Evolutionary conservation across 2,888 invertebrate species (phyloP), one percentile per base, ranked within the genome.

Genomic region (Zygaena filipendulae): DNA sequence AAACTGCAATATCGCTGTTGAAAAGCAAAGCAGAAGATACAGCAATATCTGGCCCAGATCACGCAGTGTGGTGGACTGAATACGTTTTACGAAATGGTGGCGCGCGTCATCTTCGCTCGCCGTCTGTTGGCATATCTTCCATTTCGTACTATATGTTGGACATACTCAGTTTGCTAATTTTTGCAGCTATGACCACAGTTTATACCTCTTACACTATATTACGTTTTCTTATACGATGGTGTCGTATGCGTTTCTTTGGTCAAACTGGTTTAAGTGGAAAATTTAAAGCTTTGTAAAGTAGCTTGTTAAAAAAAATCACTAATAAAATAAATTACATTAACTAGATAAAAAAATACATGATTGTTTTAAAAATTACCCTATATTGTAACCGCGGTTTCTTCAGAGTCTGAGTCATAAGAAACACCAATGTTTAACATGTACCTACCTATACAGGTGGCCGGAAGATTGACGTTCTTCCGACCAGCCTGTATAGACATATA

Each of bases 21-120:
- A 74, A 52, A 23, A 42, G 42, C 4, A 49, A 43, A 23, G 52
- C 62, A 2, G 46, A 58, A 10, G 59, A 69, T 33, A 55, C 63
- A 2, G 29, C 60, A 2, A 45, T 71, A 40, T 72, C 77, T 11
- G 75, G 72, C 2, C 74, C 77, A 2, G 80, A 82, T 21, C 62
- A 64, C 24, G 81, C 82, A 1, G 44, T 81, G 1, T 74, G 74
- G 68, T 82, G 82, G 82, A 81, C 81, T 2, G 82, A 83, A 33
- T 82, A 82, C 39, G 67, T 82, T 4, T 38, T 83, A 8, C 61
- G 69, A 11, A 64, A 82, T 32, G 50, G 61, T 11, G 77, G 77
- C 1, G 74, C 80, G 0, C 52, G 52, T 4, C 68, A 74, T 38
- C 54, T 83, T 4, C 66, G 71, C 7, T 71, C 81, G 5, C 58